Percentiles rank a stretch among this genome's conserved stretches.
These are phyloP conservation scores for Drosophila cardini DNA, from an alignment of 1,140 invertebrate genomes.

Conservation along the genomic window DNA sequence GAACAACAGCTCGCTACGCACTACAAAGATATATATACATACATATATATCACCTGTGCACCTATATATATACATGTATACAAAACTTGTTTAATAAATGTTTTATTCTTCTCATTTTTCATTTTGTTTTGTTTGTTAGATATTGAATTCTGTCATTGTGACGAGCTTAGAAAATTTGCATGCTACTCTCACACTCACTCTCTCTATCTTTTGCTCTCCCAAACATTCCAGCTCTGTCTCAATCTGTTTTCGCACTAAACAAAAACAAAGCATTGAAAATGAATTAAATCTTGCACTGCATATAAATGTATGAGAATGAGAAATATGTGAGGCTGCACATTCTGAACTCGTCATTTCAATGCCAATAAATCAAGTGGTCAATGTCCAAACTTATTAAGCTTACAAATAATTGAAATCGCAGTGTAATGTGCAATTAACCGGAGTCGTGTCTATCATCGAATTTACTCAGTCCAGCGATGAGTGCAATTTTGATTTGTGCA, in stretches of 20 bases:
- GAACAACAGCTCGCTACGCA: constrained; percentile 60
- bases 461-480: constrained; percentile 98
- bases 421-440: constrained; percentile 13
- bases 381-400: constrained; percentile 9
- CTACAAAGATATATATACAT: constrained; percentile 28
- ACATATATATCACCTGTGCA: too few species aligned
- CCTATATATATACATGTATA: too few species aligned
- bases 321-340: constrained; percentile 48
- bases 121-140: constrained; percentile 39
- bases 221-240: neutral
- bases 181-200: constrained; percentile 20
- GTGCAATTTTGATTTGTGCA: constrained; percentile 97
- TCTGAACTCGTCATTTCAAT: constrained; percentile 13
- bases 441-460: constrained; percentile 1
- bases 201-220: neutral
- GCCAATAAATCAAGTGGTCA: neutral
- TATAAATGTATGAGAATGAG: constrained; percentile 33
- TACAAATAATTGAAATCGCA: constrained; percentile 32
- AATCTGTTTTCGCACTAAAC: neutral
- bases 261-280: constrained; percentile 6
- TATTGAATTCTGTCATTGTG: constrained; percentile 61
- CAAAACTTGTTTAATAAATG: constrained; percentile 75
- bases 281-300: constrained; percentile 28
- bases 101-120: constrained; percentile 39
- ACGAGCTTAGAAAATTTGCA: constrained; percentile 54